Percentiles rank a stretch among this genome's conserved stretches.
Evolutionary conservation across 2,888 invertebrate species (phyloP).

Genomic region (Synergus laeviventris): DNA sequence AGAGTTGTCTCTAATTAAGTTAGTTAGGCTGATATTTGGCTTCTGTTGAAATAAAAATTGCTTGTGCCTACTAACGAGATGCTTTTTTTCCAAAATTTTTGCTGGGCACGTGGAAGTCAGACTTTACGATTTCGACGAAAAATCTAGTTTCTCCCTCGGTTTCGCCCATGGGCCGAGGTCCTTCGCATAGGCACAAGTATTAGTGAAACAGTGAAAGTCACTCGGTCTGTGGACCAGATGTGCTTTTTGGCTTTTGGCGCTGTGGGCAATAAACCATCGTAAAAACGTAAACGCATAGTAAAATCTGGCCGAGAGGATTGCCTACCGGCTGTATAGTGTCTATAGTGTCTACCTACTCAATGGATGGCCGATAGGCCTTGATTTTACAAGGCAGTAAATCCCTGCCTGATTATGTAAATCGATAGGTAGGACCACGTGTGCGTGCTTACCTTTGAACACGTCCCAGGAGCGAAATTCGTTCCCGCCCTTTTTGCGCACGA

Average conservation of each 20-base stretch:
- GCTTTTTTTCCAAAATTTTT: slow-evolving; percentile 29
- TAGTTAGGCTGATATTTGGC: slow-evolving; percentile 27
- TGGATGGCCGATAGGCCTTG: slow-evolving; percentile 1
- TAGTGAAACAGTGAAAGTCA: slow-evolving; percentile 9
- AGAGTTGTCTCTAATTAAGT: slow-evolving; percentile 29
- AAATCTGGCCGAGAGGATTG: neutral
- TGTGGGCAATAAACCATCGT: slow-evolving; percentile 15
- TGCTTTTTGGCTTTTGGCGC: slow-evolving; percentile 45
- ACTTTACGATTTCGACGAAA: slow-evolving; percentile 49
- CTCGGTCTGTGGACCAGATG: slow-evolving; percentile 68
- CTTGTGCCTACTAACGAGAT: slow-evolving; percentile 26
- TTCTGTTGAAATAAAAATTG: slow-evolving; percentile 38
- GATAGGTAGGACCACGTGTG: slow-evolving; percentile 27
- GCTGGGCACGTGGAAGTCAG: slow-evolving; percentile 31
- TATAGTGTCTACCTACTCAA: neutral
- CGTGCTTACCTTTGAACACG: slow-evolving; percentile 22
- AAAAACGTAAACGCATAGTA: slow-evolving; percentile 11
- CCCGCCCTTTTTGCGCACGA: slow-evolving; percentile 35
- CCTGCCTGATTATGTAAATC: slow-evolving; percentile 32
- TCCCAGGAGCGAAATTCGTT: slow-evolving; percentile 6
- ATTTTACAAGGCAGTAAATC: slow-evolving; percentile 25
- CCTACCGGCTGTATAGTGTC: neutral
- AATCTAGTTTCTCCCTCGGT: slow-evolving; percentile 46
- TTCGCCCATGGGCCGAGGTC: slow-evolving; percentile 49
- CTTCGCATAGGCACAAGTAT: slow-evolving; percentile 20